Percentiles rank a stretch among this genome's conserved stretches.
Evolutionary conservation across 1,140 invertebrate genomes (phyloP).

Genomic region (Leptinotarsa defecta): DNA sequence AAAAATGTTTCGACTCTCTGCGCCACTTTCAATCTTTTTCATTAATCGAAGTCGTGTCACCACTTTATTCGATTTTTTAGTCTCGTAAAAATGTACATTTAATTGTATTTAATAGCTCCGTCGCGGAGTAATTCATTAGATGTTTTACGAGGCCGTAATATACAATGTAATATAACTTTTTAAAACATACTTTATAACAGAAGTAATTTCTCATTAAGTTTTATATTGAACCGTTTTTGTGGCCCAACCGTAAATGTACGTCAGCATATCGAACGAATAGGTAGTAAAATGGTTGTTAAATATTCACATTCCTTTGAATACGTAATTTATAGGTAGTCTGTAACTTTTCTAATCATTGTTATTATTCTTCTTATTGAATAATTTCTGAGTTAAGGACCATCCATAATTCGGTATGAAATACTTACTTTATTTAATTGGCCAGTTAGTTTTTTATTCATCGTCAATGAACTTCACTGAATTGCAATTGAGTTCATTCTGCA

Average conservation of each 20-base stretch:
- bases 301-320: background rate
- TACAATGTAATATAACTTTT: constrained; percentile 4
- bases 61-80: too few species aligned
- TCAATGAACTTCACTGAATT: too few species aligned
- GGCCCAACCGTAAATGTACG: background rate
- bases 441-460: too few species aligned
- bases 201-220: background rate
- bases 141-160: background rate
- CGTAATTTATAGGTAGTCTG: background rate
- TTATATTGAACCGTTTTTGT: background rate
- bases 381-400: background rate
- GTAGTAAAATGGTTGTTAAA: background rate
- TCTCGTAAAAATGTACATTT: too few species aligned
- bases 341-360: background rate
- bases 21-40: too few species aligned
- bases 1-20: too few species aligned
- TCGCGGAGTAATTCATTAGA: background rate
- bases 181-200: background rate
- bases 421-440: too few species aligned
- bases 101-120: too few species aligned
- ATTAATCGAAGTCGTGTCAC: too few species aligned
- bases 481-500: too few species aligned
- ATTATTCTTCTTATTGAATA: background rate
- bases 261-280: background rate
- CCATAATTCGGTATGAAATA: background rate